These are phyloP conservation scores for Phaedon cochleariae DNA, from an alignment of 2,888 invertebrate species.

Conservation along the genomic window DNA sequence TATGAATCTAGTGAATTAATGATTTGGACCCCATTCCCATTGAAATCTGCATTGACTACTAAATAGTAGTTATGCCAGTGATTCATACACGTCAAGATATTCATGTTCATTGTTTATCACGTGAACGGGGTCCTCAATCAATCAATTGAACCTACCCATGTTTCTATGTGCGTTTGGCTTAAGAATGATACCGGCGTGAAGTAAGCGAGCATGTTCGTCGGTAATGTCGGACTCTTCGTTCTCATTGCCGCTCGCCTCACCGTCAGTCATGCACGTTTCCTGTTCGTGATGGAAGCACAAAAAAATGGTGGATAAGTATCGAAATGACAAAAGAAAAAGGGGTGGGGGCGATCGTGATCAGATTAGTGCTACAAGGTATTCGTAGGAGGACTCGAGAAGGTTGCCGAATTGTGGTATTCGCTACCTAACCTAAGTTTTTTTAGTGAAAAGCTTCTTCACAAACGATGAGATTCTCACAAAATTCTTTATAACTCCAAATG, in stretches of 20 bases:
- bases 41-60: background rate
- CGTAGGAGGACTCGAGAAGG: background rate
- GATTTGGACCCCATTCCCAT: background rate
- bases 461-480: too few relatives aligned
- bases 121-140: background rate
- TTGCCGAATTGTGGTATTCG: too few relatives aligned
- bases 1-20: background rate
- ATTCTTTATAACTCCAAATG: too few relatives aligned
- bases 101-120: background rate
- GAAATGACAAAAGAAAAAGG: conserved; percentile 20
- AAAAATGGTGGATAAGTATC: conserved; percentile 30
- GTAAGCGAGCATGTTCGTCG: conserved; percentile 77
- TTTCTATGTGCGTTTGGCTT: conserved; percentile 58
- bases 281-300: conserved; percentile 51
- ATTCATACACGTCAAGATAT: too few relatives aligned
- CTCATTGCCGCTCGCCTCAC: conserved; percentile 67
- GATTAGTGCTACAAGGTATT: conserved; percentile 29
- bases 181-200: conserved; percentile 63
- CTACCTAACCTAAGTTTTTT: too few relatives aligned
- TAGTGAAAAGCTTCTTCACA: too few relatives aligned
- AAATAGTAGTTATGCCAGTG: too few relatives aligned
- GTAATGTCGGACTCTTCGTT: conserved; percentile 74
- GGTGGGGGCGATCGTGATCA: conserved; percentile 33
- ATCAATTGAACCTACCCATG: conserved; percentile 54
- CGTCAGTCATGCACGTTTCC: conserved; percentile 67